Percentiles rank a stretch among this genome's conserved stretches.
Evolutionary conservation across 2,797 vertebrate species (phyloP).

Genomic region (Epinephelus awoara): DNA sequence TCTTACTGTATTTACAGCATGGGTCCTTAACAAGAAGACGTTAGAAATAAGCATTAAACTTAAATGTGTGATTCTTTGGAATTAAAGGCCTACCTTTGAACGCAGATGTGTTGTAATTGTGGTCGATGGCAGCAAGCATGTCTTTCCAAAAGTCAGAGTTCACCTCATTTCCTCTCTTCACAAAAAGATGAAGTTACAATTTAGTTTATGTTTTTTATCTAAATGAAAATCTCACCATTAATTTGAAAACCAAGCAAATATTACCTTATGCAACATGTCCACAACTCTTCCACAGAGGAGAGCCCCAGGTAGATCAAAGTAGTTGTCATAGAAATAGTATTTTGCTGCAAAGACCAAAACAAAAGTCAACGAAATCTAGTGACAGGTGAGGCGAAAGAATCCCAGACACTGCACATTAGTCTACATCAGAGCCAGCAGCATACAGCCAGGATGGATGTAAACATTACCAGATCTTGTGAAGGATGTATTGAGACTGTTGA

Average conservation of each 20-base stretch:
- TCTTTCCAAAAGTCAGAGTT: conserved; percentile 97
- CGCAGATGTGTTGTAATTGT: conserved; percentile 97
- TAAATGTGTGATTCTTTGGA: conserved; percentile 3
- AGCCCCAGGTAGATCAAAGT: conserved; percentile 96
- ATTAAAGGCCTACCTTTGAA: conserved; percentile 92
- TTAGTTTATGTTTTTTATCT: background rate
- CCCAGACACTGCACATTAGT: background rate
- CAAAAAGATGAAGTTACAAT: conserved; percentile 47
- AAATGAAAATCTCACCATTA: background rate
- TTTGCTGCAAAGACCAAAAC: conserved; percentile 87
- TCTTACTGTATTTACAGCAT: conserved; percentile 4
- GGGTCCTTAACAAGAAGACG: conserved; percentile 1
- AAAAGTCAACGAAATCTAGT: conserved; percentile 16
- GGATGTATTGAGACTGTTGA: conserved; percentile 89
- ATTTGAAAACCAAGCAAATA: conserved; percentile 10
- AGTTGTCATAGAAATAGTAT: conserved; percentile 97
- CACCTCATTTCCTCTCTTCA: conserved; percentile 88
- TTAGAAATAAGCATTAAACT: conserved; percentile 2
- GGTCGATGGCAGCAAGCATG: conserved; percentile 93
- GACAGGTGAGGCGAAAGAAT: background rate
- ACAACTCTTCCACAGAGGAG: conserved; percentile 94
- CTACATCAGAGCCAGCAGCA: background rate
- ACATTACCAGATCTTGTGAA: conserved; percentile 93
- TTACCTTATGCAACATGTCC: conserved; percentile 93
- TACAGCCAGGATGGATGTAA: conserved; percentile 1